Base-by-base conservation (phyloP, 2,113 vertebrate species). In the Actinemys pallida region DNA sequence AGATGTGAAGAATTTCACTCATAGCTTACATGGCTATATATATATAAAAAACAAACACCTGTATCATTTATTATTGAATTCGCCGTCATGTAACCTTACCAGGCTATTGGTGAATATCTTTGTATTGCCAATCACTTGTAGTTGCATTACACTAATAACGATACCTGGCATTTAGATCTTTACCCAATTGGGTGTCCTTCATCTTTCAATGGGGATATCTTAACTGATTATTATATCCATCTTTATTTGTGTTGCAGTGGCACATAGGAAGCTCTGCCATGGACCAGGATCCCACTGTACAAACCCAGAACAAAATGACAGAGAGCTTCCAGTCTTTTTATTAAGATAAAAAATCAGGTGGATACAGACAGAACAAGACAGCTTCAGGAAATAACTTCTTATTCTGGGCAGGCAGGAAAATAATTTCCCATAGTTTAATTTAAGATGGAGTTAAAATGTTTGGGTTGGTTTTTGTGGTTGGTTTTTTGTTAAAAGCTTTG, bases 241-340 rank as follows among this genome's bases (percentile, higher is more conserved):
- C 90, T 83, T 90, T 97, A 94, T 96, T 96, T 92, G 81, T 90
- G 92, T 93, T 54, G 65, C 47, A 87, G 47, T 94, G 94, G 93
- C 90, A 94, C 93, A 20, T 69, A 69, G 65, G 35, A n/a, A n/a
- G 17, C 65, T 39, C 65, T 80, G 52, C 82, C 31, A 53, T 92
- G 86, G 90, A 89, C 91, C 69, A 82, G 82, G 42, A 86, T 92
- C 93, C 76, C 72, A 3, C 56, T 90, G 5, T 82, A 89, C 93
- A 96, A 82, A 45, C 45, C 76, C 49, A 84, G 83, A 52, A 78
- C 49, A 93, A 84, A 42, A 95, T 93, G 24, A n/a, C 42, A 86
- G 93, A 57, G 25, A 89, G 81, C 49, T 47, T 80, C 49, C 29
- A 49, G 4, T 45, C 5, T 39, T 89, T 95, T 76, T 62, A 29